Evolutionary conservation across 2,888 invertebrate genomes (phyloP), one percentile per base, ranked within the genome.

Genomic region (Drosophila limbata): DNA sequence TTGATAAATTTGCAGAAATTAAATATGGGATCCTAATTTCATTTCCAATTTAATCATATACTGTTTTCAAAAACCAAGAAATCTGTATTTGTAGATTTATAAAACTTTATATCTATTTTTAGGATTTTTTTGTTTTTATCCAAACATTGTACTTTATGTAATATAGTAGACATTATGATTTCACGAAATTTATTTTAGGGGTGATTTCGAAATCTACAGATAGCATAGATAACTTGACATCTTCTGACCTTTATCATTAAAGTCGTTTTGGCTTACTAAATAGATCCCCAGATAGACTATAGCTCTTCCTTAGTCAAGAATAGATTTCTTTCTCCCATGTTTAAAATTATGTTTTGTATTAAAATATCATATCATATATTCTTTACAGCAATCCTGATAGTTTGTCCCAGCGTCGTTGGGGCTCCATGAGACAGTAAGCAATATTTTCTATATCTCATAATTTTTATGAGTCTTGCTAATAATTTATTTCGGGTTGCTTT

Each of bases 391-490:
- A 94, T 91, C 93, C 94, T 72, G 95, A 95, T 89, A 94, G 93
- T 81, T 92, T 94, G 80, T 93, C 94, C 66, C 94, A 94, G 90
- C 93, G 94, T 90, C 93, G 94, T 93, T 95, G 95, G 94, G 95
- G 95, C 79, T 95, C 94, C 69, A 94, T 94, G 93, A 93, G 94
- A 93, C 94, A 94, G 94, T 94, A 93, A 94, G 94, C 79, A 75
- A 64, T 40, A 55, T 28, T 53, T 59, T 19, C 15, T 48, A 42
- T 57, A 59, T 45, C 42, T 28, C 53, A 74, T 25, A 5, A 25
- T 62, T 31, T 39, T 70, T 37, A 48, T 48, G 33, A 31, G 39
- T 62, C 55, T 33, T 40, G 3, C 17, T 53, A 31, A 31, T 42
- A n/a, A 37, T 40, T 40, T 5, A 28, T 15, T 17, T 51, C 67